These are phyloP conservation scores for Eupithecia inturbata DNA, from an alignment of 2,888 invertebrate species.

Conservation along the genomic window DNA sequence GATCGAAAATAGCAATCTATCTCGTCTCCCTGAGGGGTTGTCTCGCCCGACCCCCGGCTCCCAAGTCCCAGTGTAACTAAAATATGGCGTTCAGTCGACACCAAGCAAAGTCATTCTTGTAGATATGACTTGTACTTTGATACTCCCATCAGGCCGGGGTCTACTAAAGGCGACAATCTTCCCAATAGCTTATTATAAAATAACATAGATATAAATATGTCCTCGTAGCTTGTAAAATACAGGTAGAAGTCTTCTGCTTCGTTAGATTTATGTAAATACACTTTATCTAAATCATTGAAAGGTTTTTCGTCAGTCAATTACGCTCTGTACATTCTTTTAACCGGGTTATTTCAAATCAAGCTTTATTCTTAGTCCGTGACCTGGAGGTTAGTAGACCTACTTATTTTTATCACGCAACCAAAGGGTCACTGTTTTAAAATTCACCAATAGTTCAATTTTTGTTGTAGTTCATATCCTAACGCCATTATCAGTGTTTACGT, in stretches of 20 bases:
- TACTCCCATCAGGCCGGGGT: slow-evolving; percentile 19
- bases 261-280: background rate
- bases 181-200: background rate
- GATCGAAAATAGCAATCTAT: slow-evolving; percentile 66
- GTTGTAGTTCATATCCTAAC: background rate
- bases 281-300: background rate
- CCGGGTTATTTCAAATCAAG: slow-evolving; percentile 2
- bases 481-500: slow-evolving; percentile 12
- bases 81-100: slow-evolving; percentile 61
- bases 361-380: slow-evolving; percentile 9
- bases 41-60: slow-evolving; percentile 50
- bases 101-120: slow-evolving; percentile 44
- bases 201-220: background rate
- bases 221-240: background rate
- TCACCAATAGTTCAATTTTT: background rate
- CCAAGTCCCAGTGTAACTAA: slow-evolving; percentile 58
- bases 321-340: background rate
- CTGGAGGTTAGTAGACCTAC: slow-evolving; percentile 11
- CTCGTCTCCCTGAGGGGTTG: slow-evolving; percentile 61
- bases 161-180: background rate
- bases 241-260: background rate
- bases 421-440: slow-evolving; percentile 4
- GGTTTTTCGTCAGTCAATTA: background rate
- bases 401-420: slow-evolving; percentile 19
- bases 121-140: slow-evolving; percentile 43